Base-by-base conservation (phyloP, 1,140 invertebrate species). In the Mya arenaria region DNA sequence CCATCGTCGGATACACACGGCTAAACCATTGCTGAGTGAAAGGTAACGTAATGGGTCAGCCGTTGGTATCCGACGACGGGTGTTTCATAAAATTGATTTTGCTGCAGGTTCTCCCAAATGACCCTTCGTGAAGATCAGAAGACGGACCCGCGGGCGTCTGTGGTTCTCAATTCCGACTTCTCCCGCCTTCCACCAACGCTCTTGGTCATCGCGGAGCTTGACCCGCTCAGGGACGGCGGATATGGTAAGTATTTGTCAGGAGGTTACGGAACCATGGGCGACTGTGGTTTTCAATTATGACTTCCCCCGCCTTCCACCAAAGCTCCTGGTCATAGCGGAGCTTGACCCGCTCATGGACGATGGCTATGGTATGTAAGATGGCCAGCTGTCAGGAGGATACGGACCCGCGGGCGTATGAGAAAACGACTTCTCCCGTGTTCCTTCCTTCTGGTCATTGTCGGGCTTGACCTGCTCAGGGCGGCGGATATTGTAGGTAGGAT, bases 141-240 rank as follows among this genome's bases (percentile, higher is more conserved):
- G 19, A 71, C 69, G 8, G 87, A 86, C 68, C 72, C 79, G 13
- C 37, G 86, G 66, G 89, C 87, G 25, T 89, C 88, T 32, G 86
- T 88, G 13, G 52, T 90, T 4, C 66, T 89, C 34, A 83, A 87
- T 6, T 78, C 85, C 66, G 77, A 84, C 60, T 89, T 90, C 71
- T 68, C 77, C 13, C 58, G 65, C 23, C 82, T 90, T 19, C 91
- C 91, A 36, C 87, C 91, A 10, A 84, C 88, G 15, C 66, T 92
- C n/a, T 78, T 92, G 39, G 82, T 91, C 19, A 80, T 92, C n/a
- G 89, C 91, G 10, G 90, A 91, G 55, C 65, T 87, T 72, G 91
- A 91, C 65, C 84, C 85, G 39, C 72, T 90, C 15, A 84, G 79
- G 63, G 90, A 92, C 79, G 85, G 87, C n/a, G 84, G 86, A 41